Percentiles rank a stretch among this genome's conserved stretches.
These are phyloP conservation scores for Bellardia bayeri DNA, from an alignment of 2,888 invertebrate species.

Conservation along the genomic window DNA sequence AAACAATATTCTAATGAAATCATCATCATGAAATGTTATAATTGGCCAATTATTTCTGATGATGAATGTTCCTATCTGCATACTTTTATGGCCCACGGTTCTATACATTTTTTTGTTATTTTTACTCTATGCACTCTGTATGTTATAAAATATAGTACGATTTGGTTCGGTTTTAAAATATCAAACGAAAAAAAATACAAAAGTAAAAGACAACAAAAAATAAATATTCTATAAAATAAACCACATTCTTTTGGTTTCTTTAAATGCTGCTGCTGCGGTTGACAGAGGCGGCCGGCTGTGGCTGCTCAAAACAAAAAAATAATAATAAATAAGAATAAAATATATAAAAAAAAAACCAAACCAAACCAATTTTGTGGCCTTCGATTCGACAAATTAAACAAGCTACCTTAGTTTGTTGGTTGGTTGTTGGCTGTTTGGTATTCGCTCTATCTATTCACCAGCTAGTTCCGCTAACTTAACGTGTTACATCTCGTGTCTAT, in stretches of 20 bases:
- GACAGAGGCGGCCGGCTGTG: constrained; percentile 52
- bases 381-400: constrained; percentile 77
- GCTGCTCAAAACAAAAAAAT: constrained; percentile 27
- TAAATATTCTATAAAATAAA: constrained; percentile 33
- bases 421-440: neutral
- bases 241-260: constrained; percentile 70
- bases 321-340: constrained; percentile 3
- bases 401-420: constrained; percentile 36
- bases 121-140: neutral
- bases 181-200: constrained; percentile 52
- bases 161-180: constrained; percentile 54
- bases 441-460: constrained; percentile 44
- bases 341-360: constrained; percentile 16
- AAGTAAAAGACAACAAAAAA: constrained; percentile 18
- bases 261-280: constrained; percentile 55
- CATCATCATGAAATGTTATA: neutral
- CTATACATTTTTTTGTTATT: neutral
- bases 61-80: neutral
- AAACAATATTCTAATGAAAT: too few species aligned
- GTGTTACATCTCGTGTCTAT: constrained; percentile 71
- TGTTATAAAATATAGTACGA: constrained; percentile 45
- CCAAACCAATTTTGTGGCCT: constrained; percentile 73
- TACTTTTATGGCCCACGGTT: constrained; percentile 43
- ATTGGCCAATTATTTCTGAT: neutral
- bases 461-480: constrained; percentile 72